Evolutionary conservation across 2,113 vertebrate species (phyloP).

Genomic region (Gymnocephalus cernua): DNA sequence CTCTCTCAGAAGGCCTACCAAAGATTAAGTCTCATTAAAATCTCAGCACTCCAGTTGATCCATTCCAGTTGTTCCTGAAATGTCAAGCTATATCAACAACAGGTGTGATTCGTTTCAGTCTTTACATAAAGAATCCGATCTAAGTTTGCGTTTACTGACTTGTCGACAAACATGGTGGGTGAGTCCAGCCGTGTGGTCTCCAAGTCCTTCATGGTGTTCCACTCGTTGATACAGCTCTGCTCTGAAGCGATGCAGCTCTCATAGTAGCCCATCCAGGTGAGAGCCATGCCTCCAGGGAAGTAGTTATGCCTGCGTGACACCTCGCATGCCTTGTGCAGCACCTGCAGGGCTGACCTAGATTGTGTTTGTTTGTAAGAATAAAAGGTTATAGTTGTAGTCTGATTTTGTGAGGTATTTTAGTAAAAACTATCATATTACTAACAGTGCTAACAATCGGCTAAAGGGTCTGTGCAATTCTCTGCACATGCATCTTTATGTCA

Average conservation of each 20-base stretch:
- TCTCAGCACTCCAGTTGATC: neutral
- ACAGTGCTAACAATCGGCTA: neutral
- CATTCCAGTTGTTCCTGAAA: neutral
- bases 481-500: conserved; percentile 51
- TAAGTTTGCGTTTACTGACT: conserved; percentile 82
- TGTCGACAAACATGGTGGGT: conserved; percentile 93
- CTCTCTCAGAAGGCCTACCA: conserved; percentile 92
- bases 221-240: conserved; percentile 98
- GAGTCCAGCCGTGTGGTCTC: conserved; percentile 94
- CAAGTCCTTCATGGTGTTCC: conserved; percentile 98
- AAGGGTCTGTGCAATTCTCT: conserved; percentile 5
- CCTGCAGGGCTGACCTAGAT: conserved; percentile 95
- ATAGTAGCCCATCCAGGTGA: conserved; percentile 96
- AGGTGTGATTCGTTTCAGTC: neutral
- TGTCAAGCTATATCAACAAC: neutral
- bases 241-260: conserved; percentile 96
- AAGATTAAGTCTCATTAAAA: conserved; percentile 21
- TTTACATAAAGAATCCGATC: neutral
- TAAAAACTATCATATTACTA: neutral
- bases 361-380: conserved; percentile 19
- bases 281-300: conserved; percentile 93
- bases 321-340: conserved; percentile 96
- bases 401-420: neutral
- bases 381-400: neutral
- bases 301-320: conserved; percentile 95